Percentiles rank a stretch among this genome's conserved stretches.
Conservation (phyloP, 2,797 vertebrate genomes). For the Erpetoichthys calabaricus region DNA sequence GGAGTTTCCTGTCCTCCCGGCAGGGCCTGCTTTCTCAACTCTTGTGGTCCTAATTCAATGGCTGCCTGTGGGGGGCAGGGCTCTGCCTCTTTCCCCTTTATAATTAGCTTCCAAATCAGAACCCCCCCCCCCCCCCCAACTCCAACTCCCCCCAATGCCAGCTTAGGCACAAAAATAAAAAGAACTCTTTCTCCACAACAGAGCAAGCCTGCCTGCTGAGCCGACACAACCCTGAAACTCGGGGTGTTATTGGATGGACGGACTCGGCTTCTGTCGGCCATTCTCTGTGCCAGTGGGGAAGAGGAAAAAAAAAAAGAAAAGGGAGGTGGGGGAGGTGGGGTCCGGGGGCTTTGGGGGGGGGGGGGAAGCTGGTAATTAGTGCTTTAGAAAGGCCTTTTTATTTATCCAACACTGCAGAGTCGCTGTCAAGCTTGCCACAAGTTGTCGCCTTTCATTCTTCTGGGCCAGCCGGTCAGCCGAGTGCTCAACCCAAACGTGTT, state of each 20-base stretch:
- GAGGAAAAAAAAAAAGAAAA: conserved; percentile 17
- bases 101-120: conserved; percentile 55
- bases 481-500: too few species aligned
- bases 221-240: conserved; percentile 25
- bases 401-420: conserved; percentile 35
- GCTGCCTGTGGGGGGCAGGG: conserved; percentile 20
- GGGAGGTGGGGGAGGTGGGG: conserved; percentile 10
- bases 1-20: conserved; percentile 36
- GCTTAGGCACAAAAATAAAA: conserved; percentile 7
- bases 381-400: conserved; percentile 15
- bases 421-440: conserved; percentile 26
- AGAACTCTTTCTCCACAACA: conserved; percentile 18
- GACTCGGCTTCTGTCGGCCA: conserved; percentile 15
- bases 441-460: too few species aligned
- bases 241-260: conserved; percentile 19
- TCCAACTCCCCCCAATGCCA: conserved; percentile 19
- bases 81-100: conserved; percentile 40
- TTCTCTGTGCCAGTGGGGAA: conserved; percentile 25
- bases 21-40: conserved; percentile 45
- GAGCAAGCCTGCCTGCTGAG: conserved; percentile 24
- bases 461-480: conserved; percentile 20
- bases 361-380: conserved; percentile 29
- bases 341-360: conserved; percentile 11
- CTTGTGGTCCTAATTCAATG: conserved; percentile 39
- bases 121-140: conserved; percentile 32